Conservation (phyloP, 2,888 invertebrate genomes). For the Megalurothrips usitatus region DNA sequence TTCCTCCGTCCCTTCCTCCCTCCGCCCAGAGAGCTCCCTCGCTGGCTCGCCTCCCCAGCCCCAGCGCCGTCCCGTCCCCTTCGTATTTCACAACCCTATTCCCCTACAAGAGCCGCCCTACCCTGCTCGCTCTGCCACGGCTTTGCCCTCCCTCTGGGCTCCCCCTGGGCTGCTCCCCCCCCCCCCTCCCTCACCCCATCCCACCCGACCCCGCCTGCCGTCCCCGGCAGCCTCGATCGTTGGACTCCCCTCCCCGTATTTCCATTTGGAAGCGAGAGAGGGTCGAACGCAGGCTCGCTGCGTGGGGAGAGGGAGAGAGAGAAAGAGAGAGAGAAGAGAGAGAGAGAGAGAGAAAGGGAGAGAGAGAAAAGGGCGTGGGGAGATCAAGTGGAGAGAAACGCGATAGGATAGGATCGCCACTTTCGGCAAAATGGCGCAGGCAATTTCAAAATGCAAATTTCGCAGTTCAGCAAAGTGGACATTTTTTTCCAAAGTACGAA, state of each 20-base stretch:
- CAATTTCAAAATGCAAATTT: too few relatives aligned
- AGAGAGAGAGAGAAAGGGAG: too few relatives aligned
- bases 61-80: conserved; percentile 13
- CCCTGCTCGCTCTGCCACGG: too few relatives aligned
- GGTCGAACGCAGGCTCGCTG: background rate
- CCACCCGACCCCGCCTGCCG: background rate
- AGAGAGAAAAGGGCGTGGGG: too few relatives aligned
- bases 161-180: background rate
- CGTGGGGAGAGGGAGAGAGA: background rate
- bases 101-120: conserved; percentile 9
- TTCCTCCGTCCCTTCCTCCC: background rate
- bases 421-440: too few relatives aligned
- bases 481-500: too few relatives aligned
- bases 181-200: background rate
- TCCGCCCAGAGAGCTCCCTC: background rate
- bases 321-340: too few relatives aligned
- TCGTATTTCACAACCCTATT: conserved; percentile 25
- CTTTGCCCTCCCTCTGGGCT: background rate
- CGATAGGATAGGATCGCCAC: too few relatives aligned
- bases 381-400: too few relatives aligned
- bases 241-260: conserved; percentile 19
- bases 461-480: too few relatives aligned
- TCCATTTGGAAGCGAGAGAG: conserved; percentile 24
- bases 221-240: background rate
- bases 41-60: background rate